Evolutionary conservation across 2,113 vertebrate species (phyloP).

Genomic region (Tapirus terrestris): DNA sequence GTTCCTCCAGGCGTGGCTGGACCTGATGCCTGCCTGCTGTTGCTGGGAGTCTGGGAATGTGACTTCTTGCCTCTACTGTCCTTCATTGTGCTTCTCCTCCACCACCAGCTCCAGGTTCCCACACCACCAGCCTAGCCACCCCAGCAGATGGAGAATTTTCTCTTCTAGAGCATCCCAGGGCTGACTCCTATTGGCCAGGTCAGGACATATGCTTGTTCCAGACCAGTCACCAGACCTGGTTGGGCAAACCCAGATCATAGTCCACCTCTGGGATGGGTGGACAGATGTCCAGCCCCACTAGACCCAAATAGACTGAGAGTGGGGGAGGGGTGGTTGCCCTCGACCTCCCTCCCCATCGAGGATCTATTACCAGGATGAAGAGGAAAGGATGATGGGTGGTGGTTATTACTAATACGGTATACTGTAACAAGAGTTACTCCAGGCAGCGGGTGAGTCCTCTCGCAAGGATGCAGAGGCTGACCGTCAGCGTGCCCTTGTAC

Average conservation of each 20-base stretch:
- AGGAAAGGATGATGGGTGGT: background rate
- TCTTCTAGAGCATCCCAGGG: background rate
- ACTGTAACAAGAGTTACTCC: background rate
- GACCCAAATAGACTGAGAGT: background rate
- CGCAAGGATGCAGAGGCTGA: background rate
- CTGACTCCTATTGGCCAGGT: background rate
- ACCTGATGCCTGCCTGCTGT: fast-evolving
- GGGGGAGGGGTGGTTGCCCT: background rate
- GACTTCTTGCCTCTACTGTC: background rate
- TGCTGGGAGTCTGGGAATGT: background rate
- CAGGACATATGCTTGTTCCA: background rate
- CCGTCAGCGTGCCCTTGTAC: background rate
- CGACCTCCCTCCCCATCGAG: background rate
- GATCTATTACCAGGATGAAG: background rate
- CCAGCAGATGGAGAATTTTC: background rate
- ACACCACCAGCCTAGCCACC: background rate
- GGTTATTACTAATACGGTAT: too few relatives aligned
- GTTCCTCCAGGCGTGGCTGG: background rate
- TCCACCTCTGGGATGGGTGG: too few relatives aligned
- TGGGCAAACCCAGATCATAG: background rate
- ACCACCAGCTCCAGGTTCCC: background rate
- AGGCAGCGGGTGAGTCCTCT: background rate
- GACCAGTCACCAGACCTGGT: background rate
- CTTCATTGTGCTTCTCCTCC: background rate
- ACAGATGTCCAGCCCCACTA: background rate